phyloP scores from a whole-genome alignment of 2,113 vertebrate species.

The Acrocephalus arundinaceus region DNA sequence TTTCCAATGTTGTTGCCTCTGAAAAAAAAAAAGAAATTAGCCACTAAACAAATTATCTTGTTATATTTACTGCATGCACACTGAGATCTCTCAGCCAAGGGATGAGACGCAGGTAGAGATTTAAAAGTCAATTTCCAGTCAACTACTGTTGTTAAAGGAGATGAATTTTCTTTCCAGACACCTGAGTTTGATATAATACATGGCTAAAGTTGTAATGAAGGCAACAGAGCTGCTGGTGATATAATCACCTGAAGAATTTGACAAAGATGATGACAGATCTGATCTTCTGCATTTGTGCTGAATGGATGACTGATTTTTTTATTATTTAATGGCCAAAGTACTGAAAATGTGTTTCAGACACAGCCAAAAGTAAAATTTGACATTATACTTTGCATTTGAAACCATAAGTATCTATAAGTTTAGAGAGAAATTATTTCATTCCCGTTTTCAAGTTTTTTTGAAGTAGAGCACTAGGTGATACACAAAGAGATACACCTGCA shows the following conservation, averaged over 20 bases:
- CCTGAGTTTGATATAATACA: neutral
- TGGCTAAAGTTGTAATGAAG: neutral
- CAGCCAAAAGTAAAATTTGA: neutral
- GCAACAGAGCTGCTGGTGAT: neutral
- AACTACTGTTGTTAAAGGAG: neutral
- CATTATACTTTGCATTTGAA: neutral
- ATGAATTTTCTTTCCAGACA: neutral
- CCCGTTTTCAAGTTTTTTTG: neutral
- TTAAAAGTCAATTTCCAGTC: neutral
- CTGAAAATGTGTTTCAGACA: neutral
- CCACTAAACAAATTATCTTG: neutral
- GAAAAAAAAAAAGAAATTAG: conserved; percentile 18
- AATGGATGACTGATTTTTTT: neutral
- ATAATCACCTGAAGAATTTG: neutral
- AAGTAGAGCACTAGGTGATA: neutral
- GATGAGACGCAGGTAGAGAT: neutral
- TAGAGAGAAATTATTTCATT: neutral
- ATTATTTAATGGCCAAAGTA: neutral
- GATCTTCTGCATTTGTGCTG: neutral
- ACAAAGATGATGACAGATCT: neutral
- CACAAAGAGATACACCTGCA: neutral
- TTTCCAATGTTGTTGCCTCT: neutral
- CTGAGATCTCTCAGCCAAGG: neutral
- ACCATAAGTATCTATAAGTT: fast-evolving
- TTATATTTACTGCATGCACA: neutral